Evolutionary conservation across 2,888 invertebrate genomes (phyloP), one percentile per base, ranked within the genome.

Genomic region (Meiosimyza decipiens): DNA sequence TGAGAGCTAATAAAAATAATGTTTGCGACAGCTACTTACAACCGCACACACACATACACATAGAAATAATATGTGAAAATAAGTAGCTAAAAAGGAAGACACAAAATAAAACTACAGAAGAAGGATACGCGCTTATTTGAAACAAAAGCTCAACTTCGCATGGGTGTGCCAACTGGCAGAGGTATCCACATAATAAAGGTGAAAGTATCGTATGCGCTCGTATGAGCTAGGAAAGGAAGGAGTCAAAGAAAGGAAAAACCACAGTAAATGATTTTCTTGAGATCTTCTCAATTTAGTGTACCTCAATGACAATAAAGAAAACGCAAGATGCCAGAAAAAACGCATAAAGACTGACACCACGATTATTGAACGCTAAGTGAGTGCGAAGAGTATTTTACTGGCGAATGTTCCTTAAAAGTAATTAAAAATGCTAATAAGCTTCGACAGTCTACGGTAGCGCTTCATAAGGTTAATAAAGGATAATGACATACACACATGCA

Each of bases 361-460:
- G 60, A 47, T 47, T 15, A 59, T 50, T 40, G 28, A 69, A 16
- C 15, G n/a, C 15, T 28, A 57, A 64, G 64, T 54, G 40, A 62
- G 40, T 47, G 40, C 40, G 40, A 15, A 62, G 16, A 33, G 16
- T 6, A 40, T 40, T 40, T 40, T 40, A 9, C 40, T 40, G 54
- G 55, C 33, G 40, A 13, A 51, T 15, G 12, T 12, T 16, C 22
- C 33, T 67, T 33, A 11, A 60, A 28, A 51, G 68, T 83, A 76
- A 81, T 82, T 82, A 83, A 82, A 83, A 82, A 83, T 82, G 83
- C 79, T 80, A 83, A 83, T 73, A 18, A 76, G 73, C 66, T 55
- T 54, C 68, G 51, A 59, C 51, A 28, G 52, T 71, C 59, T 50
- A 22, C 6, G n/a, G 18, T n/a, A 16, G 9, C 40, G 40, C 18